Percentiles rank a stretch among this genome's conserved stretches.
Evolutionary conservation across 1,140 invertebrate genomes (phyloP).

Genomic region (Drosophila virilis): DNA sequence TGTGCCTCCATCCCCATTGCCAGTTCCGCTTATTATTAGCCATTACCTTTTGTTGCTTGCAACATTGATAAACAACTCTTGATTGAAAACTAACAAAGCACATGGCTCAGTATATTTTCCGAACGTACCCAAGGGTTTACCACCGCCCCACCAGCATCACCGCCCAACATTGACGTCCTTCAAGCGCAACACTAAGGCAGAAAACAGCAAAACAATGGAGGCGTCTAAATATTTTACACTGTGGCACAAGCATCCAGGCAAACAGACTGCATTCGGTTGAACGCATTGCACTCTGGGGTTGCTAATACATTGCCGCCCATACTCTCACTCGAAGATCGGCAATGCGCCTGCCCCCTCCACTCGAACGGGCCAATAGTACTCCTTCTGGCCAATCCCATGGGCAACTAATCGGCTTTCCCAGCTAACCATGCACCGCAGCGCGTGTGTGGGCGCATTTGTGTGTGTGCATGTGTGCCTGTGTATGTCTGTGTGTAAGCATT

Average conservation of each 20-base stretch:
- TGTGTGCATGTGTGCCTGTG: neutral
- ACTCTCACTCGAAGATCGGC: neutral
- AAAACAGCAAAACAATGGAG: slow-evolving; percentile 52
- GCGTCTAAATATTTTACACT: slow-evolving; percentile 56
- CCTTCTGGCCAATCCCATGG: slow-evolving; percentile 16
- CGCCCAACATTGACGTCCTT: slow-evolving; percentile 9
- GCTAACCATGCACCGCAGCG: slow-evolving; percentile 10
- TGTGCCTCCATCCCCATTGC: neutral
- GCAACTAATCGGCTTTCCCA: slow-evolving; percentile 41
- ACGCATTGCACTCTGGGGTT: neutral
- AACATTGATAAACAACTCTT: slow-evolving; percentile 75
- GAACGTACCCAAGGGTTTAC: slow-evolving; percentile 54
- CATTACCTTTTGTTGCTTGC: slow-evolving; percentile 69
- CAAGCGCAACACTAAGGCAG: slow-evolving; percentile 9
- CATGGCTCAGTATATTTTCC: slow-evolving; percentile 62
- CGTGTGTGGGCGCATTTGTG: neutral
- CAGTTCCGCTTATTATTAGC: slow-evolving; percentile 60
- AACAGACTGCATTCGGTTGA: slow-evolving; percentile 17
- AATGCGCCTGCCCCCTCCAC: neutral
- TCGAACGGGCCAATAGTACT: neutral
- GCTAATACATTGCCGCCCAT: too few relatives aligned
- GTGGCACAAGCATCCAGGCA: slow-evolving; percentile 22
- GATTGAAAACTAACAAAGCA: slow-evolving; percentile 78
- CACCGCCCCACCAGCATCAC: neutral
- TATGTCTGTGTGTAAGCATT: neutral